A percentile compares a stretch with the other conserved stretches of the same genome.
phyloP scores from a whole-genome alignment of 2,888 invertebrate species.

The Beris morrisii region DNA sequence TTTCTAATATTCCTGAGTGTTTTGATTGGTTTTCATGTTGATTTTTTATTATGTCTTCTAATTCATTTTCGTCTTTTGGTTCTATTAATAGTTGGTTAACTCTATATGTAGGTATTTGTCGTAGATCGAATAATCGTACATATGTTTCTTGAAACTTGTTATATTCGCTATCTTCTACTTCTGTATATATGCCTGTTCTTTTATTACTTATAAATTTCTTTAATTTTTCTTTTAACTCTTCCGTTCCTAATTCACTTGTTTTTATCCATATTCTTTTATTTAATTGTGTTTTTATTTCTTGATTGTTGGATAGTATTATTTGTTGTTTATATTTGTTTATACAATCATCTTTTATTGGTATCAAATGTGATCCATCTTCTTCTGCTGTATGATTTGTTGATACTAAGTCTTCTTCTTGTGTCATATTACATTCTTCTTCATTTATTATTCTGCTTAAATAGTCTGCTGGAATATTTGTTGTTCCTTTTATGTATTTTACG shows the following conservation, averaged over 20 bases:
- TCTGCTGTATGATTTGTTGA: slow-evolving; percentile 31
- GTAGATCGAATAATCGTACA: too few relatives aligned
- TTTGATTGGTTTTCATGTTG: slow-evolving; percentile 12
- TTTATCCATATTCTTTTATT: too few relatives aligned
- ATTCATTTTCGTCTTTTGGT: slow-evolving; percentile 30
- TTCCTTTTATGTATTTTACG: slow-evolving; percentile 37
- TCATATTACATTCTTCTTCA: slow-evolving; percentile 13
- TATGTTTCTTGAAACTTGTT: too few relatives aligned
- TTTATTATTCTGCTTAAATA: slow-evolving; percentile 38
- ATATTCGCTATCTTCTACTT: slow-evolving; percentile 30
- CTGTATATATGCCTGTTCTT: slow-evolving; percentile 28
- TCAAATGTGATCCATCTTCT: slow-evolving; percentile 22
- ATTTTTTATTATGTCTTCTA: slow-evolving; percentile 32
- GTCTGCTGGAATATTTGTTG: slow-evolving; percentile 38
- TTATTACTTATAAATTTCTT: slow-evolving; percentile 13
- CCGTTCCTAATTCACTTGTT: too few relatives aligned
- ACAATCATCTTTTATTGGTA: too few relatives aligned
- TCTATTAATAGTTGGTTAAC: slow-evolving; percentile 25
- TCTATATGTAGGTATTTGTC: too few relatives aligned
- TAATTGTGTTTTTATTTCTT: slow-evolving; percentile 13
- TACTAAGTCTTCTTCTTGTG: too few relatives aligned
- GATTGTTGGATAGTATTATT: slow-evolving; percentile 25
- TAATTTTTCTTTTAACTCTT: slow-evolving; percentile 10
- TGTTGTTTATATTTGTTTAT: slow-evolving; percentile 3
- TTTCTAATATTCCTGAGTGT: slow-evolving; percentile 9